Evolutionary conservation across 2,797 vertebrate species (phyloP).

Genomic region (Gobio occitaniae): DNA sequence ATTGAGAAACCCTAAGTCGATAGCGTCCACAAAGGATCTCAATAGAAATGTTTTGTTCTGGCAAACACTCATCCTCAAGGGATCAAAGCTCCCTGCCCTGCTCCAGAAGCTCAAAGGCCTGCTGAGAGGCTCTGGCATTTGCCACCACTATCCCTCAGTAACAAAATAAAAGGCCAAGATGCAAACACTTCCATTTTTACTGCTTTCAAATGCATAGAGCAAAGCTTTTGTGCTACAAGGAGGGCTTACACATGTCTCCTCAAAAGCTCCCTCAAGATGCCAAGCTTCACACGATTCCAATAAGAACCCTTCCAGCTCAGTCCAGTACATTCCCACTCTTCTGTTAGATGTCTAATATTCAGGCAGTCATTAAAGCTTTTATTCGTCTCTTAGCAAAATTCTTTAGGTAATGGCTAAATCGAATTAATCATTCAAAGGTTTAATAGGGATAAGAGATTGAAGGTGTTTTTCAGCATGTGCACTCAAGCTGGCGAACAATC

Average conservation of each 20-base stretch:
- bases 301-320: constrained; percentile 46
- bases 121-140: constrained; percentile 66
- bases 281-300: constrained; percentile 35
- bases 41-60: constrained; percentile 63
- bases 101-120: constrained; percentile 57
- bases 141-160: constrained; percentile 70
- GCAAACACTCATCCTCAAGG: constrained; percentile 62
- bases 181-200: constrained; percentile 51
- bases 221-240: constrained; percentile 46
- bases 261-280: constrained; percentile 40
- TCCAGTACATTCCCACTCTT: constrained; percentile 20
- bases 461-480: constrained; percentile 28
- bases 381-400: constrained; percentile 16
- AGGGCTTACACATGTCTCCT: constrained; percentile 44
- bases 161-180: constrained; percentile 66
- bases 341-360: constrained; percentile 48
- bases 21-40: constrained; percentile 54
- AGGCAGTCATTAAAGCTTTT: constrained; percentile 47
- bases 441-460: constrained; percentile 26
- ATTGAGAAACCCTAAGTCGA: constrained; percentile 52
- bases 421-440: constrained; percentile 30
- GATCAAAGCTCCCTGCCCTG: constrained; percentile 72
- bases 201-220: constrained; percentile 46
- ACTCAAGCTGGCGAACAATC: neutral
- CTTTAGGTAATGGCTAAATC: constrained; percentile 31